Evolutionary conservation across 2,888 invertebrate species (phyloP), one percentile per base, ranked within the genome.

Genomic region (Crocallis elinguaria): DNA sequence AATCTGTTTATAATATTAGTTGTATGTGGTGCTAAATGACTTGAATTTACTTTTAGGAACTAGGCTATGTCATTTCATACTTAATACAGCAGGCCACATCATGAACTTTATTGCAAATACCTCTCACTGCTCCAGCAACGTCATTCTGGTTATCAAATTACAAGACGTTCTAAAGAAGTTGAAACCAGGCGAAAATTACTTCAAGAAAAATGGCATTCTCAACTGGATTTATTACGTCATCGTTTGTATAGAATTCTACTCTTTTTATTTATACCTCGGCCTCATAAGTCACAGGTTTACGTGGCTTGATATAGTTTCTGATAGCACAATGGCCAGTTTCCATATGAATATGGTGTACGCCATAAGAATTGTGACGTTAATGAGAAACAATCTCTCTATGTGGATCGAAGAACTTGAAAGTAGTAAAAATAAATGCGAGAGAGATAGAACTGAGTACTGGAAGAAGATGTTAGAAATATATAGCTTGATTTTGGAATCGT

Each of bases 401-500:
- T 54, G 48, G 53, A 44, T 25, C 1, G 4, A 33, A 11, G 29
- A 43, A 27, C n/a, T 49, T 1, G 16, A 54, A 39, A 12, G 7
- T 7, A 6, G 11, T 0, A 54, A 37, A 17, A 30, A 25, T 1
- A 48, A 30, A 3, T 6, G 33, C 5, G 23, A 17, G 0, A 23
- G 25, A 23, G 11, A 21, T 13, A 11, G 14, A 12, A 2, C 19
- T 1, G 7, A 33, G 5, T 49, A 33, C 33, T 54, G 53, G 53
- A 38, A 43, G 19, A 43, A 39, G 12, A 54, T 49, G 38, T 48
- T 54, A 17, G 21, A 54, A 16, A 30, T 43, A 1, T 54, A 43
- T n/a, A 13, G 11, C 0, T 38, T 27, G 8, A 54, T 54, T 2
- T 14, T 54, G 33, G 43, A 54, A 2, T 38, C 53, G 0, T 49